Base-by-base conservation (phyloP, 2,888 invertebrate genomes). In the Cataglyphis rosenhaueri region DNA sequence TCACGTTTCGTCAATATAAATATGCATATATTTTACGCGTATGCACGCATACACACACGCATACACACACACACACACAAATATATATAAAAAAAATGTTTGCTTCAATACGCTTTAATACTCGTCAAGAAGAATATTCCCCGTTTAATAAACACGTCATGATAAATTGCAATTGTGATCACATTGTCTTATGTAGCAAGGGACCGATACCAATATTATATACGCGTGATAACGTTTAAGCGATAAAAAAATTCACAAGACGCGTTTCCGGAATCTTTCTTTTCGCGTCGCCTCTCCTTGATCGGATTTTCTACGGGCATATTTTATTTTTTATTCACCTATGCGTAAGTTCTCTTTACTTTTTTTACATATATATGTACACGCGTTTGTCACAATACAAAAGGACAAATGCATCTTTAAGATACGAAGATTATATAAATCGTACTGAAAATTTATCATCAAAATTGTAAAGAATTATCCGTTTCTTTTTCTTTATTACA, bases 331-430 rank as follows among this genome's bases (percentile, higher is more conserved):
- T 75, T 25, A 10, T 10, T 64, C 21, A 52, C 21, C 9, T 87
- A 87, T 83, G 59, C 12, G 64, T 83, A 84, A 84, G 5, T 76
- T 55, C 8, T 57, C 12, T 57, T 32, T 52, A 15, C 4, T 41
- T 65, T 48, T 84, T 89, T 85, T 89, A 90, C 87, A 90, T 65
- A 76, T 81, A 74, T 88, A 89, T 87, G 71, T 87, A 89, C 89
- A 87, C 66, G 86, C 59, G 81, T 86, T 73, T 66, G 70, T 88
- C 71, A 55, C 82, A 87, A 86, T 78, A 70, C 86, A 81, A 84
- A 87, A 88, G 82, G 79, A 86, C 82, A 86, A 84, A 81, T 62
- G 68, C 68, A 81, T 70, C 65, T 52, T 87, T 59, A 68, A 52
- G 2, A 82, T 84, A 83, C 57, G 59, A 44, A n/a, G 57, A 61